Evolutionary conservation across 2,888 invertebrate species (phyloP), one percentile per base, ranked within the genome.

Genomic region (Mimachlamys varia): DNA sequence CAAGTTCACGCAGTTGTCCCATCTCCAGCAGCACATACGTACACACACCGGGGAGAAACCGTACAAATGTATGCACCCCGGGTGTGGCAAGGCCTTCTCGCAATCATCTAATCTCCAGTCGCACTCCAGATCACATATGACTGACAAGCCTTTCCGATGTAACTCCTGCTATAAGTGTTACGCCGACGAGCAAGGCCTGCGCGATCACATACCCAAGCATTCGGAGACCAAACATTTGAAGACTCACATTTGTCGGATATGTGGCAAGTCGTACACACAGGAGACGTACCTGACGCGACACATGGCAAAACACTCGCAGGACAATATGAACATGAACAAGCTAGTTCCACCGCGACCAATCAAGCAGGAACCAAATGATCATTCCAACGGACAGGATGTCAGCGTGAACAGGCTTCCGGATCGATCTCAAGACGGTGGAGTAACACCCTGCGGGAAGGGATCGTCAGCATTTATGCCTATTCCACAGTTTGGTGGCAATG

Each of bases 121-220:
- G 96, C 99, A 99, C 97, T 99, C 99, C 95, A 98, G 99, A 93
- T 99, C 99, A 97, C 99, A 99, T 97, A 99, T 99, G 96, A 99
- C 99, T 93, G 99, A 99, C 97, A 99, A 99, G 97, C 99, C 99
- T 58, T 99, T 99, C 98, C 99, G 99, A 97, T 99, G 99, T 97
- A 99, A 99, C 97, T 99, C 99, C 94, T 99, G 99, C 97, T 99
- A 99, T 97, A 99, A 99, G 97, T 99, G 99, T 97, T 99, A 99
- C 97, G 98, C 98, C 94, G 99, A 99, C 97, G 99, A 99, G 97
- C 98, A 98, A 93, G 98, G 99, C 94, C 98, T 99, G 94, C 98
- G 99, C 95, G 99, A 99, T 97, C 99, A 99, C 98, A 99, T 99
- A 97, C 99, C 99, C 92, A 99, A 99, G 97, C 99, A 99, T 97